phyloP scores from a whole-genome alignment of 2,113 vertebrate species.

The Notarius lentiginosus region DNA sequence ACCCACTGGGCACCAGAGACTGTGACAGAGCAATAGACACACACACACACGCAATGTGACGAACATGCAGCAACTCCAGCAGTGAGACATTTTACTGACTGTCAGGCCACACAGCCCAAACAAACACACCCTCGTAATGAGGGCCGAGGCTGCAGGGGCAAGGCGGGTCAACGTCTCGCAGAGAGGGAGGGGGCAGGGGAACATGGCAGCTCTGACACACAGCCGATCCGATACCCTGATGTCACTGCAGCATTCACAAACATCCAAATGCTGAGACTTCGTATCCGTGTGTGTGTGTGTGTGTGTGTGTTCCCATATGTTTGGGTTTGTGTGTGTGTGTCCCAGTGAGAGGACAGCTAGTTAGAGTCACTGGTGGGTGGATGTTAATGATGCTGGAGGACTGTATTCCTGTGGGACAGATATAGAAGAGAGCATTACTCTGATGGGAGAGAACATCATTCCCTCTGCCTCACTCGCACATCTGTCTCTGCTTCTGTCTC shows the following conservation, averaged over 20 bases:
- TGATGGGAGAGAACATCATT: constrained; percentile 42
- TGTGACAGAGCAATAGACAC: constrained; percentile 29
- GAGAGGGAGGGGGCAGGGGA: constrained; percentile 46
- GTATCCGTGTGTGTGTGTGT: constrained; percentile 18
- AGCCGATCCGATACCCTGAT: constrained; percentile 57
- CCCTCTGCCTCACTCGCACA: constrained; percentile 20
- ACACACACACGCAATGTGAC: constrained; percentile 32
- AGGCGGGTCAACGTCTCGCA: constrained; percentile 29
- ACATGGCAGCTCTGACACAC: constrained; percentile 57
- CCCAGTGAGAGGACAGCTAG: constrained; percentile 35
- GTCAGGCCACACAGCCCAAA: constrained; percentile 68
- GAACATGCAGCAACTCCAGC: constrained; percentile 55
- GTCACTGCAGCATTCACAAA: constrained; percentile 60
- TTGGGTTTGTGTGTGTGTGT: constrained; percentile 38
- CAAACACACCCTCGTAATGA: constrained; percentile 72
- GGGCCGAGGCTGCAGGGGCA: constrained; percentile 61
- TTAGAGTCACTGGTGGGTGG: constrained; percentile 51
- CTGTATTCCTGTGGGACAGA: constrained; percentile 45
- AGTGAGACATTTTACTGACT: constrained; percentile 66
- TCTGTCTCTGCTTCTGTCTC: constrained; percentile 26
- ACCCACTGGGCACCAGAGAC: constrained; percentile 26
- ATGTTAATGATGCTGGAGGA: constrained; percentile 49
- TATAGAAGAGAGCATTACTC: constrained; percentile 48
- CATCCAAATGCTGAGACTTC: neutral
- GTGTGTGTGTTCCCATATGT: constrained; percentile 25